Evolutionary conservation across 2,888 invertebrate genomes (phyloP).

Genomic region (Elmis aenea): DNA sequence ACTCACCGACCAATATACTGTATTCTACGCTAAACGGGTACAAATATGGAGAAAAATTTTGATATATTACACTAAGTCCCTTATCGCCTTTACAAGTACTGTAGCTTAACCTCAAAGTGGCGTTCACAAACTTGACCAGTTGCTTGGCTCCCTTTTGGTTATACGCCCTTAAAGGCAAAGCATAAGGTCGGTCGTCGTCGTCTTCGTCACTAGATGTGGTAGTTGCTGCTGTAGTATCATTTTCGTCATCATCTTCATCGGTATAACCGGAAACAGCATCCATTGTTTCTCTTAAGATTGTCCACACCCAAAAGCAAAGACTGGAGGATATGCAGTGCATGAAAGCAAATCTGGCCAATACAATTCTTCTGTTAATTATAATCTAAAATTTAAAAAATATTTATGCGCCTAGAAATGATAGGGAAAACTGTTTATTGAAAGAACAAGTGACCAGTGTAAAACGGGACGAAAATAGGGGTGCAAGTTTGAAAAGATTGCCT

Average conservation of each 20-base stretch:
- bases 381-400: conserved; percentile 46
- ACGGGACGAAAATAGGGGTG: too few species aligned
- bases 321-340: conserved; percentile 79
- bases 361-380: conserved; percentile 54
- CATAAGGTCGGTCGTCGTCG: conserved; percentile 26
- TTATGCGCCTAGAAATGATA: neutral
- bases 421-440: too few species aligned
- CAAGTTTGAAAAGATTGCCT: too few species aligned
- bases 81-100: conserved; percentile 48
- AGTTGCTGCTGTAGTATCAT: conserved; percentile 10
- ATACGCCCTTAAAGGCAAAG: conserved; percentile 37
- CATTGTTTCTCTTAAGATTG: conserved; percentile 68
- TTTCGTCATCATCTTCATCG: conserved; percentile 40
- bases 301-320: conserved; percentile 75
- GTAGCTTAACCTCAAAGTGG: conserved; percentile 26
- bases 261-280: conserved; percentile 52
- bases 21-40: conserved; percentile 79
- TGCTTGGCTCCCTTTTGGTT: conserved; percentile 35
- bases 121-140: conserved; percentile 32
- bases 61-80: conserved; percentile 50
- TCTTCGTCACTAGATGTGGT: conserved; percentile 15
- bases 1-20: conserved; percentile 67
- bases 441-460: too few species aligned
- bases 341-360: conserved; percentile 64
- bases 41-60: conserved; percentile 67